phyloP scores from a whole-genome alignment of 92 coral and sea anemone species.

The Phenganax stokvisi region DNA sequence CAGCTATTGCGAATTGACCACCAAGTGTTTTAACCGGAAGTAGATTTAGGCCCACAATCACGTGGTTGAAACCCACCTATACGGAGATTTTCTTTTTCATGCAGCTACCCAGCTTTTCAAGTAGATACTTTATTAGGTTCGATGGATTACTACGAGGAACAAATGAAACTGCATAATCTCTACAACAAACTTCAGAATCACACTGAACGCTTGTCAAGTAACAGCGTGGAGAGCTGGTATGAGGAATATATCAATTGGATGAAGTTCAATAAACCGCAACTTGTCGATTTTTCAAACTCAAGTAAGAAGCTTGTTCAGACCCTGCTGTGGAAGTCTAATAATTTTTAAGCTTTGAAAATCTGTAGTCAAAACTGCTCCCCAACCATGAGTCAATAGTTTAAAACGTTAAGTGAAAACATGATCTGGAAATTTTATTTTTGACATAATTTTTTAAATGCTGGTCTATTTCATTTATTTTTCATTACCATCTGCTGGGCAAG shows the following conservation, averaged over 20 bases:
- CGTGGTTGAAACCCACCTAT: background rate
- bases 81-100: background rate
- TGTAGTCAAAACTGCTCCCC: too few relatives aligned
- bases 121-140: constrained; percentile 43
- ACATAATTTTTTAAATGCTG: too few relatives aligned
- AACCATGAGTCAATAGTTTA: too few relatives aligned
- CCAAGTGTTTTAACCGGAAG: too few relatives aligned
- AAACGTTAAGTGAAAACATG: too few relatives aligned
- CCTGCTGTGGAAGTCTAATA: too few relatives aligned
- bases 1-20: too few relatives aligned
- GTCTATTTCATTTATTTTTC: too few relatives aligned
- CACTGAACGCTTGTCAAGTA: constrained; percentile 52
- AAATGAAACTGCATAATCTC: constrained; percentile 65
- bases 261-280: constrained; percentile 43
- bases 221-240: constrained; percentile 77
- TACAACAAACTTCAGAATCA: constrained; percentile 48
- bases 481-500: background rate
- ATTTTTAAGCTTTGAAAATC: too few relatives aligned
- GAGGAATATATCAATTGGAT: constrained; percentile 79
- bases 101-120: background rate
- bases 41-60: too few relatives aligned
- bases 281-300: background rate
- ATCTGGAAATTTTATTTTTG: too few relatives aligned
- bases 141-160: constrained; percentile 65
- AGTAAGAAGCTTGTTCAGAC: constrained; percentile 3